Base-by-base conservation (phyloP, 2,113 vertebrate genomes). In the Aviceda subcristata region DNA sequence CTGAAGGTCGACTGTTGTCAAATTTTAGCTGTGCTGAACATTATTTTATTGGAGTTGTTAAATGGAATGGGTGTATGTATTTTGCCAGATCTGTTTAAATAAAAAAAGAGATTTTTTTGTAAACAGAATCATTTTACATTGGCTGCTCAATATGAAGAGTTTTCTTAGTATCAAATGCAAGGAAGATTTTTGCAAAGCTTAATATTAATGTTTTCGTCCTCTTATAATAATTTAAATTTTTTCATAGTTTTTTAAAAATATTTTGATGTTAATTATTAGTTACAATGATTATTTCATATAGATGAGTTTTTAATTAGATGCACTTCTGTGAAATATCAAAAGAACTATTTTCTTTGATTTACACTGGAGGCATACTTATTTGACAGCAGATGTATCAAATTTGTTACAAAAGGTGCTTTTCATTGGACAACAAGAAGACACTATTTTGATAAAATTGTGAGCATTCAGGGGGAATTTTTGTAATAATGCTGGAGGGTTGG, bases 301-400 rank as follows among this genome's bases (percentile, higher is more conserved):
- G 95, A 95, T 97, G 98, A 95, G 93, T 98, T 98, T 98, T 98
- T 96, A 98, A 98, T 96, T 98, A 98, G 98, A 97, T 98, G 98
- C 98, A 98, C 98, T 98, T 98, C 98, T 98, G 98, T 98, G 98
- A 98, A 98, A 97, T 98, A 98, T 98, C 97, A 98, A 98, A 98
- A 98, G 97, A 98, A 98, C 96, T 97, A 80, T 97, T 98, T 98
- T 98, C 97, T 98, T 98, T 98, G 97, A 98, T 98, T 98, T 97
- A 98, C 98, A 98, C 98, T 98, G 98, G 98, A 98, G 98, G 98
- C 98, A 97, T 98, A 97, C 97, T 98, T 97, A 95, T 98, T 98
- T 97, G 97, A 97, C 98, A 98, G 98, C 98, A 98, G 98, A 98
- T 98, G 98, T 97, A 98, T 98, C 98, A 97, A 94, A 97, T 97